Conservation (phyloP, 2,888 invertebrate species). For the Carcina quercana region DNA sequence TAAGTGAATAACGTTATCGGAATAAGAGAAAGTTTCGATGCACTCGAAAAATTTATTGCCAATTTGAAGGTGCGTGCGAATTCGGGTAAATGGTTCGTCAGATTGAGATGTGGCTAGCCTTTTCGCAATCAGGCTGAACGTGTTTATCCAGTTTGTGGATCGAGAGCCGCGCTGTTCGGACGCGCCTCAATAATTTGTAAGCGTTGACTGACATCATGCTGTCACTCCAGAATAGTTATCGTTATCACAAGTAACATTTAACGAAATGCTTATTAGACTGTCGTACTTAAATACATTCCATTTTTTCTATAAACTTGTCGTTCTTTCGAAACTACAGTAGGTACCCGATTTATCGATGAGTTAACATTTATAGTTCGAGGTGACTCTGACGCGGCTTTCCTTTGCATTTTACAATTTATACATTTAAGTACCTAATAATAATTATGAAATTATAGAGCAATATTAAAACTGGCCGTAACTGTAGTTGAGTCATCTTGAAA, state of each 20-base stretch:
- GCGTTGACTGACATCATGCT: conserved; percentile 60
- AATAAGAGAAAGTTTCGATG: conserved; percentile 41
- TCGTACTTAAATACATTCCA: conserved; percentile 72
- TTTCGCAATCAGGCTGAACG: too few relatives aligned
- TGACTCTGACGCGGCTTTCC: conserved; percentile 41
- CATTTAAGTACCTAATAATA: too few relatives aligned
- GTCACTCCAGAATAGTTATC: conserved; percentile 35
- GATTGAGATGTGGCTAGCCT: too few relatives aligned
- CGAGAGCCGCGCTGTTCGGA: too few relatives aligned
- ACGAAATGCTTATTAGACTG: conserved; percentile 62
- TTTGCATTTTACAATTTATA: conserved; percentile 49
- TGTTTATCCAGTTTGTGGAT: too few relatives aligned
- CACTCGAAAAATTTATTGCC: conserved; percentile 53
- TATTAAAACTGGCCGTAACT: conserved; percentile 52
- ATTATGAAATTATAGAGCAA: conserved; percentile 33
- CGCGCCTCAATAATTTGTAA: conserved; percentile 39
- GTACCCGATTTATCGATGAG: conserved; percentile 36
- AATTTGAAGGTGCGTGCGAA: too few relatives aligned
- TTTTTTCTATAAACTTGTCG: conserved; percentile 54
- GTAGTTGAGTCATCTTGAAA: too few relatives aligned
- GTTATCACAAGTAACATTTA: conserved; percentile 31
- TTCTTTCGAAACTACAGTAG: conserved; percentile 45
- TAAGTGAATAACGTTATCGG: conserved; percentile 36
- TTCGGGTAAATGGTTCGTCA: too few relatives aligned
- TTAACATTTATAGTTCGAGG: conserved; percentile 45